Conservation (phyloP, 2,797 vertebrate species). For the Morelia viridis region DNA sequence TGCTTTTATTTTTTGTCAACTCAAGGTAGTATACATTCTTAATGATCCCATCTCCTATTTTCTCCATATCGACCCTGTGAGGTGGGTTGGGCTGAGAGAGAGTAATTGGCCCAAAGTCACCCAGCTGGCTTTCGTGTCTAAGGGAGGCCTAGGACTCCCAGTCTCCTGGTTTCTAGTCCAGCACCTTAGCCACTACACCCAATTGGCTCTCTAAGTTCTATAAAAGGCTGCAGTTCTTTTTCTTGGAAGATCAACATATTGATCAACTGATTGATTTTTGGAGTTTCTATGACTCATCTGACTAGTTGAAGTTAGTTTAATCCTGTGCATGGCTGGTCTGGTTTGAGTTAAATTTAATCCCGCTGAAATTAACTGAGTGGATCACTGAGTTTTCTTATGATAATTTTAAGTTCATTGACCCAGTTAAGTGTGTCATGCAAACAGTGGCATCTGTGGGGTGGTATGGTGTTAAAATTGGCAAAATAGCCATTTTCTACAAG, state of each 20-base stretch:
- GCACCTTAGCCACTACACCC: no score
- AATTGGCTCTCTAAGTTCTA: background rate
- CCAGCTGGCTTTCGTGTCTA: no score
- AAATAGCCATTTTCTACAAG: background rate
- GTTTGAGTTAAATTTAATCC: background rate
- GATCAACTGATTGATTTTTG: background rate
- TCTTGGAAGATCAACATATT: background rate
- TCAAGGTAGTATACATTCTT: no score
- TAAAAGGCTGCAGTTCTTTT: background rate
- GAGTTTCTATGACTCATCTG: background rate
- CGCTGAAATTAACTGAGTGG: background rate
- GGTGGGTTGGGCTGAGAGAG: no score
- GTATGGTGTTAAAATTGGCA: background rate
- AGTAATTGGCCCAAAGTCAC: no score
- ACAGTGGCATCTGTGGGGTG: background rate
- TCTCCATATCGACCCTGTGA: no score
- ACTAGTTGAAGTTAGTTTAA: background rate
- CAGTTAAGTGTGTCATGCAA: background rate
- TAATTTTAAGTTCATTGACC: background rate
- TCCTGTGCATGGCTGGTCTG: background rate
- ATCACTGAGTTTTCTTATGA: background rate
- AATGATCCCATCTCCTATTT: no score
- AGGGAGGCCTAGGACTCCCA: no score
- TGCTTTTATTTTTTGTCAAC: background rate
- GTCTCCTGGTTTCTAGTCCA: no score